Percentiles rank a stretch among this genome's conserved stretches.
phyloP scores from a whole-genome alignment of 2,113 vertebrate species.

The Hyperopisus bebe region DNA sequence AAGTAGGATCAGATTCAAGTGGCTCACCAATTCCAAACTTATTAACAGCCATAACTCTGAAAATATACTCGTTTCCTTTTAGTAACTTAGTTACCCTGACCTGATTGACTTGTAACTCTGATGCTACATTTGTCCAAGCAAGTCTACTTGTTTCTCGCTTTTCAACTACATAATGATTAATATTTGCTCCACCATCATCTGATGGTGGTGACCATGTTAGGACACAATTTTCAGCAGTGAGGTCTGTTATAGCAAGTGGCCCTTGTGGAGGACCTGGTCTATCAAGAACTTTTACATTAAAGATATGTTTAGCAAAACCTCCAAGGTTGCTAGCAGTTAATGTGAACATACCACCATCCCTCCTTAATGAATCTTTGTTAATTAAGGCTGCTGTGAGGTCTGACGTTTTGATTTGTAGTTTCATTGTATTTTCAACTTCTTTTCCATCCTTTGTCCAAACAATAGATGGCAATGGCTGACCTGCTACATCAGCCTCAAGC shows the following conservation, averaged over 20 bases:
- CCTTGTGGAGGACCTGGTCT: constrained; percentile 87
- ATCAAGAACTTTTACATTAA: constrained; percentile 94
- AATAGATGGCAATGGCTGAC: constrained; percentile 86
- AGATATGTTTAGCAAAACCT: constrained; percentile 91
- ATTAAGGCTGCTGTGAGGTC: constrained; percentile 78
- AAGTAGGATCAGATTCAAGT: constrained; percentile 80
- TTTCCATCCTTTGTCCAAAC: constrained; percentile 92
- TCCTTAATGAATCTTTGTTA: constrained; percentile 88
- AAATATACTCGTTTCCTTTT: constrained; percentile 96
- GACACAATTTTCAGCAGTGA: constrained; percentile 86
- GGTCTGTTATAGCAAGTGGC: constrained; percentile 75
- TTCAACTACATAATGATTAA: constrained; percentile 87
- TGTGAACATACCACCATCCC: constrained; percentile 82
- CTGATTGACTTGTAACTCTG: constrained; percentile 75
- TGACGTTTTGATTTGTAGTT: constrained; percentile 79
- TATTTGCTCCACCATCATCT: constrained; percentile 89
- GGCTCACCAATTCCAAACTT: constrained; percentile 91
- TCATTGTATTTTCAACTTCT: constrained; percentile 82
- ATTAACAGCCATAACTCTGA: constrained; percentile 96
- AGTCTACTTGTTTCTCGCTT: constrained; percentile 96
- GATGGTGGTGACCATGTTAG: constrained; percentile 82
- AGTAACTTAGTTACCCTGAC: constrained; percentile 85
- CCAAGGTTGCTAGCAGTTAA: constrained; percentile 90
- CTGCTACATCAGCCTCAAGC: constrained; percentile 89
- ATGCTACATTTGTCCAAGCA: constrained; percentile 85